Evolutionary conservation across 1,140 invertebrate species (phyloP), one percentile per base, ranked within the genome.

Genomic region (Calephelis nemesis): DNA sequence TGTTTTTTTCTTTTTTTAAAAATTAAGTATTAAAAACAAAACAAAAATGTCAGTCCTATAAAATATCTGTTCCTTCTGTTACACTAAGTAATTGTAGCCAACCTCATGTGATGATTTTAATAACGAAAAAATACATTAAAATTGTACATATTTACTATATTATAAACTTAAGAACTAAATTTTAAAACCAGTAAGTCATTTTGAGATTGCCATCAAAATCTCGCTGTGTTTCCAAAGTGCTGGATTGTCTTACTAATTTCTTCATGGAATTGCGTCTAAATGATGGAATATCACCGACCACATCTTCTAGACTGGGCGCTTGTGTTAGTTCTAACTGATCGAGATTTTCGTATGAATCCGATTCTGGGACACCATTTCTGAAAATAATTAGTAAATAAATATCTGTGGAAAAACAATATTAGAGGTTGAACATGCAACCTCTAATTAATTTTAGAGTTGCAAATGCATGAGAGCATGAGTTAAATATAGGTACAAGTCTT

Each of bases 151-250:
- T 45, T 7, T 7, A 5, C 42, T 19, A 62, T 19, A 62, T 40
- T 12, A 5, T 63, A 13, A 47, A 19, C 47, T 47, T 63, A 47
- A 11, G 2, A 5, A 12, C 11, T 62, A 47, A 45, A 60, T 39
- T 40, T 83, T 93, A 97, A 92, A 96, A 96, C 96, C 96, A 97
- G 84, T 96, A 96, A 0, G 96, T 96, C 91, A 97, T 94, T 83
- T 95, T 96, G 81, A 97, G 95, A 52, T 94, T 94, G 13, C 96
- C 96, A 77, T 96, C 95, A 0, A 94, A 92, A 71, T 96, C 94
- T 65, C 94, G 93, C 75, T 96, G 96, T 4, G 96, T 96, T 71
- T 96, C 96, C 93, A 97, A 94, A 4, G 95, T 92, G 87, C 96
- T 97, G 52, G 94, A 92, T 87, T 97, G 96, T 6, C 95, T 93